Base-by-base conservation (phyloP, 2,888 invertebrate genomes). In the Fragum whitleyi region DNA sequence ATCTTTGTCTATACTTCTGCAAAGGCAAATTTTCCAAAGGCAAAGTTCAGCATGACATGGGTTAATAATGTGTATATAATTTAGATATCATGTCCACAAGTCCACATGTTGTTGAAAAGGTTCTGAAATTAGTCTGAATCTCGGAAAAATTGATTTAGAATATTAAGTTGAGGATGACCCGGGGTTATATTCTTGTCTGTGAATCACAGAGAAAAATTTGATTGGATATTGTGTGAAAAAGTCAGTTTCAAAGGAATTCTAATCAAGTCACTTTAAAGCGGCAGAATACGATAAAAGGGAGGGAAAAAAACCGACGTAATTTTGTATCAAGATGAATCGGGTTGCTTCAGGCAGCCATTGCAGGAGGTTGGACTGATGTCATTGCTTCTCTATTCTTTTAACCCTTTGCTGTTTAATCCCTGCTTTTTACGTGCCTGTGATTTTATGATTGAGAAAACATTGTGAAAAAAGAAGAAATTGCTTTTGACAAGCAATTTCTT, bases 221-320 rank as follows among this genome's bases (percentile, higher is more conserved):
- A 47, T 47, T 47, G 47, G 47, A 47, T 47, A 47, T 61, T 19
- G 21, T 61, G n/a, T 1, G 61, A 61, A 61, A 61, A 19, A 47
- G 47, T 47, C 47, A 47, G 47, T 57, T 57, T 11, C 21, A 57
- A 57, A 26, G 2, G 23, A 57, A 23, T 57, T 16, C 32, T 61
- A 61, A 61, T 61, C 61, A 61, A 61, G 28, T 61, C 61, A 61
- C 32, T 61, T 61, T 32, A 29, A 61, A 61, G 61, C 28, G n/a
- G 32, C 1, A 3, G 61, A 32, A 61, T 32, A 19, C 28, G 61
- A 61, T 61, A 32, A 61, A 61, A 61, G 61, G 29, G 32, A 61
- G 19, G n/a, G 19, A 61, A 32, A 19, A 6, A 32, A 32, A 61
- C n/a, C n/a, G n/a, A 28, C 19, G 29, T 61, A 28, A 32, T 61